A percentile compares a stretch with the other conserved stretches of the same genome.
phyloP scores from a whole-genome alignment of 1,140 invertebrate genomes.

The Trachelipus rathkii region DNA sequence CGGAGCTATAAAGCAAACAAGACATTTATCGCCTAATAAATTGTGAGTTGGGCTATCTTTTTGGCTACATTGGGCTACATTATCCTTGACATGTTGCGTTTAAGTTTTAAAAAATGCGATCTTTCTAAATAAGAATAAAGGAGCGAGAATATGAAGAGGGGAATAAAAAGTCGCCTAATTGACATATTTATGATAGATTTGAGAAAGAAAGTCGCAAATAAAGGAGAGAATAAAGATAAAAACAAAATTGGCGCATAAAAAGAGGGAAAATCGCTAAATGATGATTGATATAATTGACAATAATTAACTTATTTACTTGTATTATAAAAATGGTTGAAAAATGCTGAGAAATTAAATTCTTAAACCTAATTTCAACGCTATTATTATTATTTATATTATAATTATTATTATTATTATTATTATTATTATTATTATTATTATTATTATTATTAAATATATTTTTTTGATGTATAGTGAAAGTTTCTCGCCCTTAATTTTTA shows the following conservation, averaged over 20 bases:
- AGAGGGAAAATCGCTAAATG: too few species aligned
- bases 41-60: constrained; percentile 4
- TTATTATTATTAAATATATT: neutral
- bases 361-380: neutral
- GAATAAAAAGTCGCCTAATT: neutral
- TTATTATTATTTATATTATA: neutral
- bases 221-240: too few species aligned
- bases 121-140: too few species aligned
- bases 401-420: neutral
- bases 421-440: neutral
- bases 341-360: neutral
- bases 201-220: too few species aligned
- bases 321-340: neutral
- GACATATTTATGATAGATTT: neutral
- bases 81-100: neutral
- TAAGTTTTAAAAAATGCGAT: neutral
- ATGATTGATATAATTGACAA: too few species aligned
- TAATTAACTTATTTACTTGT: too few species aligned
- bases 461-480: neutral
- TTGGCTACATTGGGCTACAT: neutral
- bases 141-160: neutral
- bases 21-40: constrained; percentile 8
- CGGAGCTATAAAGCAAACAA: constrained; percentile 5
- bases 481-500: neutral
- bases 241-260: too few species aligned